phyloP scores from a whole-genome alignment of 1,140 invertebrate genomes.

The Gryon sp. region DNA sequence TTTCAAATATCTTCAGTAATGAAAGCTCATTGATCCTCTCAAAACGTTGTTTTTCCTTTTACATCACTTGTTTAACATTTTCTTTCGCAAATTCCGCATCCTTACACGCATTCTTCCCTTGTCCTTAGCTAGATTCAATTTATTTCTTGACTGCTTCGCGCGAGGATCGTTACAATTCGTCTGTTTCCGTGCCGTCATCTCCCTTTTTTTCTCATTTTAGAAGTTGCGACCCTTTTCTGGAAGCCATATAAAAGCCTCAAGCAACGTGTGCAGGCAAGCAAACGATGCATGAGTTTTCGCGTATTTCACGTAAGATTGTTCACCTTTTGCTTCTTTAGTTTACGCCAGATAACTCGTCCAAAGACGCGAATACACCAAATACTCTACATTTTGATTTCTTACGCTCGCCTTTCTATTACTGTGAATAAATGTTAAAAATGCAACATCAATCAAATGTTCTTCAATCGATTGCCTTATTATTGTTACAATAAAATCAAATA shows the following conservation, averaged over 20 bases:
- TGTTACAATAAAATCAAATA: too few species aligned
- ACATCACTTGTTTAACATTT: slow-evolving; percentile 28
- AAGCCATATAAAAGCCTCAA: slow-evolving; percentile 30
- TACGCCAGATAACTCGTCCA: slow-evolving; percentile 16
- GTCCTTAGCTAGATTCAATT: slow-evolving; percentile 71
- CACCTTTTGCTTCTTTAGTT: slow-evolving; percentile 48
- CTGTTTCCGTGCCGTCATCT: slow-evolving; percentile 54
- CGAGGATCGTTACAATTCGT: slow-evolving; percentile 71
- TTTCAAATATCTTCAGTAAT: not conserved
- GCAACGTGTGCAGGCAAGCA: slow-evolving; percentile 22
- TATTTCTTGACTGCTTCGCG: slow-evolving; percentile 66
- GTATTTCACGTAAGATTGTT: slow-evolving; percentile 47
- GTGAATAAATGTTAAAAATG: not conserved
- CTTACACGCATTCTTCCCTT: slow-evolving; percentile 36
- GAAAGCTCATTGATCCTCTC: slow-evolving; percentile 7
- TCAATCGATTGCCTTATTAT: not conserved
- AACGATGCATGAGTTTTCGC: slow-evolving; percentile 42
- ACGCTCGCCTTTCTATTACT: not conserved
- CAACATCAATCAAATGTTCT: not conserved
- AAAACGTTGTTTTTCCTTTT: slow-evolving; percentile 18
- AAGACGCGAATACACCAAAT: slow-evolving; percentile 10
- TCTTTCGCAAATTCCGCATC: slow-evolving; percentile 16
- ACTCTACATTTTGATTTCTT: not conserved
- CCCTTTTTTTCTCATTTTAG: slow-evolving; percentile 38
- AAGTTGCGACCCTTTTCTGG: slow-evolving; percentile 36